These are phyloP conservation scores for Arothron firmamentum DNA, from an alignment of 2,113 vertebrate genomes.

Conservation along the genomic window DNA sequence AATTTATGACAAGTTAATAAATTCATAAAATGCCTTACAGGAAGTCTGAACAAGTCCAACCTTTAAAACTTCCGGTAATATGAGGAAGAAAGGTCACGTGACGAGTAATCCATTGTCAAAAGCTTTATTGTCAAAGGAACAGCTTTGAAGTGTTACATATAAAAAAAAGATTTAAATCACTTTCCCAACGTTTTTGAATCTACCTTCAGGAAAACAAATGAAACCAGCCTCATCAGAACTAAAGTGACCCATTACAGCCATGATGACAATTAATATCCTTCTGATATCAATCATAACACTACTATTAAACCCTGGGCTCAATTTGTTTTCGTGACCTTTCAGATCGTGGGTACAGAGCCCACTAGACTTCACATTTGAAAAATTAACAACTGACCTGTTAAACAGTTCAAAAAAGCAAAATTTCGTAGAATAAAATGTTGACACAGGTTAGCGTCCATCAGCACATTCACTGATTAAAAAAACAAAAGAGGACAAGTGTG, in stretches of 20 bases:
- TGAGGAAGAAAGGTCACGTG: not conserved
- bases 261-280: constrained; percentile 3
- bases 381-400: not conserved
- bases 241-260: constrained; percentile 20
- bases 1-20: too few relatives aligned
- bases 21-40: not conserved
- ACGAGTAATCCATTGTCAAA: constrained; percentile 47
- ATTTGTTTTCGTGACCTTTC: constrained; percentile 47
- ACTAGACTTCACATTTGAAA: constrained; percentile 10
- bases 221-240: constrained; percentile 13
- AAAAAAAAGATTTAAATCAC: constrained; percentile 21
- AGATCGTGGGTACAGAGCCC: constrained; percentile 5
- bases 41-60: not conserved
- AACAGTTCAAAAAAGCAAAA: not conserved
- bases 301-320: constrained; percentile 32
- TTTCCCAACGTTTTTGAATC: not conserved
- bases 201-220: constrained; percentile 12
- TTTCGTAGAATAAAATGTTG: not conserved
- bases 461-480: not conserved
- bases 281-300: constrained; percentile 17
- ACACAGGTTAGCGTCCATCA: not conserved
- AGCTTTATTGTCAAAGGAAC: constrained; percentile 65
- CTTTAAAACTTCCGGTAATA: too few relatives aligned
- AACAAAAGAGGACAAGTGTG: not conserved
- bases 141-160: constrained; percentile 37